Conservation (phyloP, 1,140 invertebrate species). For the Solenopsis fugax region DNA sequence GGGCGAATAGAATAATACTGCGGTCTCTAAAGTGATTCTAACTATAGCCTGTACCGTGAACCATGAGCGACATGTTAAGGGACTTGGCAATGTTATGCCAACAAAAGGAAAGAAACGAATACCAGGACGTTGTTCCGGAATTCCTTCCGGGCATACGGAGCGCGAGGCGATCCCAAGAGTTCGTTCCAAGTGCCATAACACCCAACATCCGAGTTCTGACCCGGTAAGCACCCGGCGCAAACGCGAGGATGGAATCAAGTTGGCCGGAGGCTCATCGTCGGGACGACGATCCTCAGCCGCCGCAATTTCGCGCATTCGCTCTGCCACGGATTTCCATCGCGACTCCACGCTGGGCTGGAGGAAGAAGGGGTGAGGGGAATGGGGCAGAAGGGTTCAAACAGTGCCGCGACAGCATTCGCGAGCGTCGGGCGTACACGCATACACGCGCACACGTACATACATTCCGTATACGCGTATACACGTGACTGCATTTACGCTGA, state of each 20-base stretch:
- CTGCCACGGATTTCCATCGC: constrained; percentile 65
- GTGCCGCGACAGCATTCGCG: constrained; percentile 65
- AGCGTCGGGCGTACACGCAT: not conserved
- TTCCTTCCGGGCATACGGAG: constrained; percentile 43
- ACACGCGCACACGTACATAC: not conserved
- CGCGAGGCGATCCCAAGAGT: constrained; percentile 43
- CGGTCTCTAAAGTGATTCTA: constrained; percentile 1
- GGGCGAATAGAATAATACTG: constrained; percentile 5
- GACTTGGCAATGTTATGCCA: constrained; percentile 2
- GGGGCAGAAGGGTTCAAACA: constrained; percentile 61
- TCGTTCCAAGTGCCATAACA: constrained; percentile 67
- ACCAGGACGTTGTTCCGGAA: constrained; percentile 11
- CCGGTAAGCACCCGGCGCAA: constrained; percentile 56
- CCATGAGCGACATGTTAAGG: constrained; percentile 13
- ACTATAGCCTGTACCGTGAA: not conserved
- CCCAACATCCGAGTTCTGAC: constrained; percentile 54
- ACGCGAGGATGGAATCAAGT: constrained; percentile 68
- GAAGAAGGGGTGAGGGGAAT: not conserved
- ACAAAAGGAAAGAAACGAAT: constrained; percentile 23
- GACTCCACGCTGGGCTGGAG: not conserved
- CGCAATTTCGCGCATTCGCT: constrained; percentile 54
- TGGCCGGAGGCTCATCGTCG: constrained; percentile 62
- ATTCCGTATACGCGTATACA: constrained; percentile 12
- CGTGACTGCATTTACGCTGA: constrained; percentile 75
- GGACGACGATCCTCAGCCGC: constrained; percentile 53